Conservation (phyloP, 2,888 invertebrate genomes). For the Caenorhabditis doughertyi region DNA sequence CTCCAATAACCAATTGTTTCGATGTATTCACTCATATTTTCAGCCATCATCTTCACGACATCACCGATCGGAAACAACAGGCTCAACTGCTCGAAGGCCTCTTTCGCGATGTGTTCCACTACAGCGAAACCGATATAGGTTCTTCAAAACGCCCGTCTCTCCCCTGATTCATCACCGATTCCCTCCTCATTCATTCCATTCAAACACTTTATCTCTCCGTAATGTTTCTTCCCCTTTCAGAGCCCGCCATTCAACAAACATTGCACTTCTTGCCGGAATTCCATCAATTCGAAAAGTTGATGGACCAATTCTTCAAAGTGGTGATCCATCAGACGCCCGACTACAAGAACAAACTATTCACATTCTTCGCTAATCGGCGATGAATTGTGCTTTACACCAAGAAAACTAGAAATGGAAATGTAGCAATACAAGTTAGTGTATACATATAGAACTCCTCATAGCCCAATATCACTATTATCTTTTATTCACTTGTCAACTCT, state of each 20-base stretch:
- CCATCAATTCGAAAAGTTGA: constrained; percentile 30
- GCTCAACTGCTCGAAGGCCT: constrained; percentile 33
- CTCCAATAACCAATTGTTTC: background rate
- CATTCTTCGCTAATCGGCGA: constrained; percentile 32
- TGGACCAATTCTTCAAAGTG: constrained; percentile 31
- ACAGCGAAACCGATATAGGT: constrained; percentile 60
- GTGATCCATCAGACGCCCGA: constrained; percentile 26
- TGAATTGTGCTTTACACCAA: background rate
- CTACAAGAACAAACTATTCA: constrained; percentile 18
- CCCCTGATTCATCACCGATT: background rate
- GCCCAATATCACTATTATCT: no score
- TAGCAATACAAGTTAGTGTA: no score
- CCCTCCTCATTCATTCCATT: background rate
- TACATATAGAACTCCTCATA: no score
- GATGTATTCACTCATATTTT: no score
- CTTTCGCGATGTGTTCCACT: constrained; percentile 44
- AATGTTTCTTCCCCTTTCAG: constrained; percentile 26
- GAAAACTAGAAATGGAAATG: no score
- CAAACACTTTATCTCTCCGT: background rate
- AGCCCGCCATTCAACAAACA: constrained; percentile 12
- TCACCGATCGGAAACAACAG: constrained; percentile 18
- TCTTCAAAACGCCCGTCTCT: background rate
- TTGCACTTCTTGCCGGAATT: constrained; percentile 32
- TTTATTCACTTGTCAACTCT: no score
- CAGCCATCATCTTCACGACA: constrained; percentile 47